These are phyloP conservation scores for Candidula unifasciata DNA, from an alignment of 2,888 invertebrate genomes.

Conservation along the genomic window DNA sequence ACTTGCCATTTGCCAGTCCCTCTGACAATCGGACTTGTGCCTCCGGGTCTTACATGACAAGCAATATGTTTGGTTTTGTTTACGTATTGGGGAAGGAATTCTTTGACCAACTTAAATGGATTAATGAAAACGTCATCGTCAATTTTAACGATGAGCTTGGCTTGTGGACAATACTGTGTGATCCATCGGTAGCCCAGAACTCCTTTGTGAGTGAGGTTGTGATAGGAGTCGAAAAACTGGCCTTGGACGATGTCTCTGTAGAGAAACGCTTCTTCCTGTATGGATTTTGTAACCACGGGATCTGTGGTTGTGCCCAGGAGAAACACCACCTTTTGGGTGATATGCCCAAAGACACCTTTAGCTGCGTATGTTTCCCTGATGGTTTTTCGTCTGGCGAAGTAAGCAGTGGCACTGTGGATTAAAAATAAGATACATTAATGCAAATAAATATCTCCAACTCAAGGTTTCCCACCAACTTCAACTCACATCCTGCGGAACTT, in stretches of 20 bases:
- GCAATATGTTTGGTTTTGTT: slow-evolving; percentile 59
- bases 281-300: slow-evolving; percentile 57
- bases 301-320: slow-evolving; percentile 62
- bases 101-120: slow-evolving; percentile 63
- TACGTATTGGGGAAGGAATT: slow-evolving; percentile 59
- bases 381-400: slow-evolving; percentile 55
- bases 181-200: slow-evolving; percentile 62
- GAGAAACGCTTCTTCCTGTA: slow-evolving; percentile 66
- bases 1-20: slow-evolving; percentile 66
- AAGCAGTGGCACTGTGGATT: slow-evolving; percentile 40
- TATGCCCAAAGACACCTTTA: slow-evolving; percentile 59
- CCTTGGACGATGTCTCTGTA: slow-evolving; percentile 70
- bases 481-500: no score
- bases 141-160: slow-evolving; percentile 65
- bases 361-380: slow-evolving; percentile 66
- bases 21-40: slow-evolving; percentile 65
- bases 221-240: slow-evolving; percentile 66
- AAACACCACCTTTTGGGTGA: slow-evolving; percentile 64
- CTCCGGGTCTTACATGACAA: slow-evolving; percentile 62
- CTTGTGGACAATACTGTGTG: slow-evolving; percentile 63
- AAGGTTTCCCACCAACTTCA: not conserved
- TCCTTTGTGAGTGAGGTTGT: slow-evolving; percentile 70
- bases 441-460: not conserved
- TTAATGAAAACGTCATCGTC: slow-evolving; percentile 73
- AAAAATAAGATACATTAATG: not conserved